phyloP scores from a whole-genome alignment of 2,888 invertebrate species.

The Drosophila limbata region DNA sequence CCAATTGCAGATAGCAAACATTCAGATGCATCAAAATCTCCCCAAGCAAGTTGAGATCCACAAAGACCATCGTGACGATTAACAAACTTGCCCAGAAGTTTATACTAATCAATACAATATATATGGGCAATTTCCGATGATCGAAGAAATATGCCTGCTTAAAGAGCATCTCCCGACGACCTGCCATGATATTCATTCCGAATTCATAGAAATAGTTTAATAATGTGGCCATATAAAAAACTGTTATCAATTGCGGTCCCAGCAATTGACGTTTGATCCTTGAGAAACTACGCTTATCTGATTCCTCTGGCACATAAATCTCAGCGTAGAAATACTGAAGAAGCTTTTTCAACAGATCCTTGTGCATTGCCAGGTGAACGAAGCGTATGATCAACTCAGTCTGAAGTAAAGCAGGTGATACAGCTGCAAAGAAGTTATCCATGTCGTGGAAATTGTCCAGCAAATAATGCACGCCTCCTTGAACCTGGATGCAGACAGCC shows the following conservation, averaged over 20 bases:
- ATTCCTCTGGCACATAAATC: conserved; percentile 64
- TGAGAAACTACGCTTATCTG: conserved; percentile 32
- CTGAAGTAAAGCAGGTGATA: conserved; percentile 66
- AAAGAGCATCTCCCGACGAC: conserved; percentile 65
- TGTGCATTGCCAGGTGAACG: conserved; percentile 54
- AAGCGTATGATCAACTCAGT: conserved; percentile 67
- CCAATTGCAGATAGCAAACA: conserved; percentile 67
- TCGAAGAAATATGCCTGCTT: conserved; percentile 71
- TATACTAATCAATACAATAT: conserved; percentile 52
- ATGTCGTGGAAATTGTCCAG: conserved; percentile 48
- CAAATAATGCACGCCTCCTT: conserved; percentile 66
- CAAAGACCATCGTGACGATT: conserved; percentile 60
- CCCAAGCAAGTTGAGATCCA: conserved; percentile 73
- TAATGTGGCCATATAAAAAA: conserved; percentile 63
- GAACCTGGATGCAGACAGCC: conserved; percentile 51
- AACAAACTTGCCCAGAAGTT: conserved; percentile 60
- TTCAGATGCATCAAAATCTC: conserved; percentile 78
- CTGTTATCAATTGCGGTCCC: conserved; percentile 59
- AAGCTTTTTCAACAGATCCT: conserved; percentile 55
- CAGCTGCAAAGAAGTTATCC: conserved; percentile 58
- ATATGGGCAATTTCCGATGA: conserved; percentile 48
- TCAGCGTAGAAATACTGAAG: conserved; percentile 63
- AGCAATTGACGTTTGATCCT: conserved; percentile 60
- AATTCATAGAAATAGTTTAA: conserved; percentile 54
- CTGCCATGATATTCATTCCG: conserved; percentile 44